Percentiles rank a stretch among this genome's conserved stretches.
These are phyloP conservation scores for Takifugu flavidus DNA, from an alignment of 2,113 vertebrate genomes.

Conservation along the genomic window DNA sequence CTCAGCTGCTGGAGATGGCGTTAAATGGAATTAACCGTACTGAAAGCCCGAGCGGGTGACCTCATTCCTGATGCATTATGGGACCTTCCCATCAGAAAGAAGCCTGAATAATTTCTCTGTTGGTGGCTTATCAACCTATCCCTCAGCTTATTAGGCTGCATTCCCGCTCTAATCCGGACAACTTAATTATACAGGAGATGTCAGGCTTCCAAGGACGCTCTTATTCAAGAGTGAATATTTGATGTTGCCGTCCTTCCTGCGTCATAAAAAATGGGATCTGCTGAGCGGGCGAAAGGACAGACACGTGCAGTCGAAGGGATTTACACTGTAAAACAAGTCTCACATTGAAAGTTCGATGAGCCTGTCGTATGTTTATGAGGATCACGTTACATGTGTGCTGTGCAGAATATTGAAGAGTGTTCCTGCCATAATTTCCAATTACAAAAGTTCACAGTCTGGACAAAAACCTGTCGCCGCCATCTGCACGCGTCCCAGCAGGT, in stretches of 20 bases:
- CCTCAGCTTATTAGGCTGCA: conserved; percentile 58
- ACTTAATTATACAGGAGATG: conserved; percentile 72
- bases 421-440: neutral
- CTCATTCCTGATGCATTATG: conserved; percentile 54
- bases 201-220: conserved; percentile 57
- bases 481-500: conserved; percentile 21
- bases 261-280: conserved; percentile 19
- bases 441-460: neutral
- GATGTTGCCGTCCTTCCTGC: conserved; percentile 38
- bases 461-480: conserved; percentile 20
- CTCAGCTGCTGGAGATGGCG: conserved; percentile 30
- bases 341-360: conserved; percentile 12
- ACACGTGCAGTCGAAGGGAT: conserved; percentile 25
- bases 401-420: neutral
- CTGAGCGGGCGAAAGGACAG: conserved; percentile 20
- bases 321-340: conserved; percentile 7
- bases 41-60: conserved; percentile 46
- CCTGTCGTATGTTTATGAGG: neutral
- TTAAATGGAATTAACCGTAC: conserved; percentile 48
- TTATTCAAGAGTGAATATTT: conserved; percentile 57
- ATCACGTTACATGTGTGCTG: neutral
- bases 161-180: conserved; percentile 63
- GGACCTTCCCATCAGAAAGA: conserved; percentile 50
- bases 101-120: conserved; percentile 56
- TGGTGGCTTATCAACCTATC: conserved; percentile 65